Base-by-base conservation (phyloP, 64 coral and sea anemone species). In the Porites australiensis region DNA sequence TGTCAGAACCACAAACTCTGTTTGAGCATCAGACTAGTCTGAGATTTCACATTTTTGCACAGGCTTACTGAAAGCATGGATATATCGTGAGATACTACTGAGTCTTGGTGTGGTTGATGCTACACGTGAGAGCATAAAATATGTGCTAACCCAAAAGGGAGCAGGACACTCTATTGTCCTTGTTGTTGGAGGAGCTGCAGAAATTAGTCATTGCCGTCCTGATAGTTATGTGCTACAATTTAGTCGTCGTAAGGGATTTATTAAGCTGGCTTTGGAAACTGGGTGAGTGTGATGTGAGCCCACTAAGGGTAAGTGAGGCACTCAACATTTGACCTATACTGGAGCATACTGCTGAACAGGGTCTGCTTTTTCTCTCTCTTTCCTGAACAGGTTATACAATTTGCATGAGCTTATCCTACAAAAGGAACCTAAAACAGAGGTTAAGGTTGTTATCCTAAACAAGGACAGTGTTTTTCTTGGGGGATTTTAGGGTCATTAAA, bases 1-100 rank as follows among this genome's bases (percentile, higher is more conserved):
- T 37, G 27, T 37, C 27, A 37, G 27, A 37, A 37, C 27, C 27
- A 37, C 27, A 55, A 55, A 55, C 53, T 7, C 10, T 55, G 53
- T 55, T 7, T 7, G 5, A 2, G 53, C 53, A 5, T 7, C 53
- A 55, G 50, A 22, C 77, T 18, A 50, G 6, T 78, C 18, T 64
- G 4, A 11, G 53, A 7, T 55, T 55, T 55, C 10, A 57, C 54
- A 57, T 57, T 57, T 57, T 52, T 50, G 15, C 16, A 7, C 73
- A 76, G 73, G 73, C 19, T 15, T 76, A 13, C 4, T 76, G 13
- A 76, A 76, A 44, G 73, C 73, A 47, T 76, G 55, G n/a, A 45
- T 94, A 27, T 94, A 74, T 66, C 83, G 92, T 66, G 92, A 94
- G 13, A 43, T 88, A 10, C 64, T 94, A n/a, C 61, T 94, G 86